A percentile compares a stretch with the other conserved stretches of the same genome.
Conservation (phyloP, 2,888 invertebrate species). For the Abscondita cerata region DNA sequence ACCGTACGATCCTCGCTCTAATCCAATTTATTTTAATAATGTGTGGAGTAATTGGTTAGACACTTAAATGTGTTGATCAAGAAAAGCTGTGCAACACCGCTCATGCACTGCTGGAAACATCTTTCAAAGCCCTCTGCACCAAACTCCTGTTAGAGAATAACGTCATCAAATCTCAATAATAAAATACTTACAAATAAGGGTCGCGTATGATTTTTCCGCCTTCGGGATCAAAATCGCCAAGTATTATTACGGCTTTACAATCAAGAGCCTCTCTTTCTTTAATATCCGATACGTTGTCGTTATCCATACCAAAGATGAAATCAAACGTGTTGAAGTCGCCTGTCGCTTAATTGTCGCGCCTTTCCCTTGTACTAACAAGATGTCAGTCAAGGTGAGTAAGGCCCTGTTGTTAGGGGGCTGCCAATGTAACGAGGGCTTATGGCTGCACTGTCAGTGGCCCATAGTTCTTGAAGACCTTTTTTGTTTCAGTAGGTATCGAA, state of each 20-base stretch:
- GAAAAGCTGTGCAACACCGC: constrained; percentile 72
- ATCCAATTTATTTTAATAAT: constrained; percentile 22
- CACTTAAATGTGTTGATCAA: constrained; percentile 54
- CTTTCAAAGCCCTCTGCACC: constrained; percentile 75
- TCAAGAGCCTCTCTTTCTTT: constrained; percentile 68
- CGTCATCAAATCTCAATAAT: too few relatives aligned
- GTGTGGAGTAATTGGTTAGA: constrained; percentile 26
- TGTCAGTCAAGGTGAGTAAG: constrained; percentile 72
- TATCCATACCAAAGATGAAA: constrained; percentile 96
- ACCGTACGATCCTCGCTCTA: constrained; percentile 7
- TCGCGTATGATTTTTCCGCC: constrained; percentile 84
- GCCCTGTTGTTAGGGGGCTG: constrained; percentile 80
- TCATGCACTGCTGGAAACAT: constrained; percentile 76
- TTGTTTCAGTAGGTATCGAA: constrained; percentile 81
- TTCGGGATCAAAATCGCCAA: constrained; percentile 88
- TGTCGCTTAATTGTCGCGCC: constrained; percentile 78
- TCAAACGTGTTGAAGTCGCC: constrained; percentile 83
- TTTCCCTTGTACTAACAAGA: constrained; percentile 75
- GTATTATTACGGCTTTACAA: constrained; percentile 75
- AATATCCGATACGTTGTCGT: constrained; percentile 80
- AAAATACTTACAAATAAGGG: constrained; percentile 81
- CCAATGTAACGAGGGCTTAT: constrained; percentile 91
- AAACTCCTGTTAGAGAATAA: too few relatives aligned
- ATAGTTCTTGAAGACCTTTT: constrained; percentile 67
- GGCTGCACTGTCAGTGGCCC: constrained; percentile 91